Base-by-base conservation (phyloP, 2,888 invertebrate genomes). In the Nudaria mundana region DNA sequence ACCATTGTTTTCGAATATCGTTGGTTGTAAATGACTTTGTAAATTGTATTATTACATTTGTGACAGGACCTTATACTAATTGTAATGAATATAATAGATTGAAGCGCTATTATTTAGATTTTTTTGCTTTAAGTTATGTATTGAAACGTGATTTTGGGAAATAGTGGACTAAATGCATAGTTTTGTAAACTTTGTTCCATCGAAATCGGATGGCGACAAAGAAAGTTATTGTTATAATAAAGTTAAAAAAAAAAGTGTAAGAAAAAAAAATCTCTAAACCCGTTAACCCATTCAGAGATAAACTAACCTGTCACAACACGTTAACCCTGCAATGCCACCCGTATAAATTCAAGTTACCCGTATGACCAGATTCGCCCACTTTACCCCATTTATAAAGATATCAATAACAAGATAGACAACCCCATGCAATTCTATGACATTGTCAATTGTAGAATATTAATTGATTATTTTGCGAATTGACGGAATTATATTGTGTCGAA, bases 351-450 rank as follows among this genome's bases (percentile, higher is more conserved):
- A 75, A 77, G 80, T 63, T 57, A 63, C 85, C 86, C 85, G 84
- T 87, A 86, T 85, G 71, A 51, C 71, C 63, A 76, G 76, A 83
- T 83, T 78, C 62, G 69, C 68, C 75, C 78, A 83, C 71, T 83
- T 83, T 77, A 83, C 81, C 76, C 80, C 67, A 84, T 82, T 81
- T 82, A 81, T 80, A 76, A 70, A 81, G 81, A 85, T 86, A 87
- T 88, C 85, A 86, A 83, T 86, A 86, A 81, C 81, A 53, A 73
- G 81, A 84, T 78, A 74, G 69, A 63, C 63, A 45, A n/a, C 78
- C 82, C 81, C 61, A 71, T 66, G 63, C 43, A 46, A 47, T 44
- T 8, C 56, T 53, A 52, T 68, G 73, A 62, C 76, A 73, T 57
- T 60, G 58, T 64, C 78, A 76, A 77, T 77, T 55, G 66, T 56